Evolutionary conservation across 30 jellyfish, hydroid and myxozoan genomes (phyloP).

Genomic region (Sanderia malayensis): DNA sequence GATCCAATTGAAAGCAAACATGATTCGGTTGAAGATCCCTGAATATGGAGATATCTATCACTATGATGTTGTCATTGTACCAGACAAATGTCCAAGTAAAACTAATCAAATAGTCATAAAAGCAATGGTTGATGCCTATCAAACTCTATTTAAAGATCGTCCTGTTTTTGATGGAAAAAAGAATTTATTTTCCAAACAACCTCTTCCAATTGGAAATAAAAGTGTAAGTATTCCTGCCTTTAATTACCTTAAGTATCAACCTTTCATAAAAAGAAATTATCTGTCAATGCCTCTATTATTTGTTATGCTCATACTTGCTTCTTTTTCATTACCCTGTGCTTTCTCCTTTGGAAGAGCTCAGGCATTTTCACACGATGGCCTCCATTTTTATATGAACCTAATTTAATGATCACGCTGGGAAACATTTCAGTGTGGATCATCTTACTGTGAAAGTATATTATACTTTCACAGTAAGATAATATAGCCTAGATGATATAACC

Average conservation of each 20-base stretch:
- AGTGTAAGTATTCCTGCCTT: slow-evolving; percentile 10
- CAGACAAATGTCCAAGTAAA: slow-evolving; percentile 24
- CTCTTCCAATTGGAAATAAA: slow-evolving; percentile 14
- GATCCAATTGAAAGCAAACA: slow-evolving; percentile 44
- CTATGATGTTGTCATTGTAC: slow-evolving; percentile 43
- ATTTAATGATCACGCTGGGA: no score
- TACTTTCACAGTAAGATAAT: no score
- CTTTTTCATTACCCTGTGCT: no score
- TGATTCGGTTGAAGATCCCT: slow-evolving; percentile 30
- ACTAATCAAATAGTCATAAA: slow-evolving; percentile 15
- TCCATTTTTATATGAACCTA: no score
- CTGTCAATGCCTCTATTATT: no score
- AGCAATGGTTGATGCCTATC: slow-evolving; percentile 20
- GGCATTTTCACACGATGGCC: no score
- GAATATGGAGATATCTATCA: slow-evolving; percentile 49
- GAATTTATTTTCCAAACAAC: slow-evolving; percentile 23
- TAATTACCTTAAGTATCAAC: not conserved
- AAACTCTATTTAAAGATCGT: slow-evolving; percentile 14
- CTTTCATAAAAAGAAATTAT: no score
- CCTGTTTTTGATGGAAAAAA: slow-evolving; percentile 64
- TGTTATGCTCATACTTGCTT: no score
- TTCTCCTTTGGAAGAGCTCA: no score
- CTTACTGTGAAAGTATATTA: no score
- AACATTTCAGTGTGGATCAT: no score
- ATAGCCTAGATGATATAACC: no score